A percentile compares a stretch with the other conserved stretches of the same genome.
Evolutionary conservation across 2,113 vertebrate species (phyloP).

Genomic region (Cinclus mexicanus): DNA sequence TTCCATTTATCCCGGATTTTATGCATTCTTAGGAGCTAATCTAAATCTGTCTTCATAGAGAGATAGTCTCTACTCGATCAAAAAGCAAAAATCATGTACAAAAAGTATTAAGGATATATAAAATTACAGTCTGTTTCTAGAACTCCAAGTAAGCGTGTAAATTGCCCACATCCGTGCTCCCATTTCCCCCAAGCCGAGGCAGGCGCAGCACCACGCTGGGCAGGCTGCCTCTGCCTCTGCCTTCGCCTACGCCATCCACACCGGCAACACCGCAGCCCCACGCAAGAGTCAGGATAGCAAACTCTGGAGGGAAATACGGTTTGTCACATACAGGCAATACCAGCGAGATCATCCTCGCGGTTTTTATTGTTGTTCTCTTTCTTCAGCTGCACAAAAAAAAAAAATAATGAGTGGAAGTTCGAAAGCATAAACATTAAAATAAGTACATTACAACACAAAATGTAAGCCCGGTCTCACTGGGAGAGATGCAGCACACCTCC

Average conservation of each 20-base stretch:
- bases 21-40: background rate
- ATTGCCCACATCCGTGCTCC: background rate
- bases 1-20: background rate
- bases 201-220: background rate
- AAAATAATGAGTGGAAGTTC: background rate
- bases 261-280: background rate
- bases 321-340: fast-evolving
- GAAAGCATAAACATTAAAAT: background rate
- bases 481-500: background rate
- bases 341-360: background rate
- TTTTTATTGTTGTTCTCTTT: background rate
- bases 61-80: background rate
- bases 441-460: background rate
- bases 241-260: background rate
- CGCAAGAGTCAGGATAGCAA: background rate
- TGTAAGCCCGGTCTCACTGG: background rate
- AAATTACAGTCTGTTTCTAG: background rate
- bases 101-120: background rate
- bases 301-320: background rate
- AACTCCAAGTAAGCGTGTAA: background rate
- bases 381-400: background rate
- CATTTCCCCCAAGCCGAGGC: background rate
- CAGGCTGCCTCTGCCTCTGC: background rate
- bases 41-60: background rate
- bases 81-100: too few species aligned